Evolutionary conservation across 2,113 vertebrate genomes (phyloP).

Genomic region (Sminthopsis crassicaudata): DNA sequence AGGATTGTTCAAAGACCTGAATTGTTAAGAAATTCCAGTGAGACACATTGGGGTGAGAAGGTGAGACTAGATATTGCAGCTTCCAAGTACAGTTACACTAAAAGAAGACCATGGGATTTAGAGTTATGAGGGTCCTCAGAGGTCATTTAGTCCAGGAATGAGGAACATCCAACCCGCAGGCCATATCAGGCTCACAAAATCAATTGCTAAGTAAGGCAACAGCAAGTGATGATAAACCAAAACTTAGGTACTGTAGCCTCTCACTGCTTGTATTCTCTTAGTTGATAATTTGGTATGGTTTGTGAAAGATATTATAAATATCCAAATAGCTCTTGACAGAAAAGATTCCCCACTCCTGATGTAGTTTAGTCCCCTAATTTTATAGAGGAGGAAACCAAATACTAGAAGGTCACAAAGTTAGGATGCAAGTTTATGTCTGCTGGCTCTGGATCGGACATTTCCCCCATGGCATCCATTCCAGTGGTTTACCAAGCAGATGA

Average conservation of each 20-base stretch:
- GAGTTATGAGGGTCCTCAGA: neutral
- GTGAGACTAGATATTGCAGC: neutral
- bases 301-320: too few species aligned
- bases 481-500: neutral
- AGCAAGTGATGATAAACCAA: too few species aligned
- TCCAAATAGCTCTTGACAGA: too few species aligned
- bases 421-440: neutral
- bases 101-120: neutral
- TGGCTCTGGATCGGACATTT: neutral
- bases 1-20: neutral
- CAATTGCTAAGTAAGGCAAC: too few species aligned
- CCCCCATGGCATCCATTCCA: neutral
- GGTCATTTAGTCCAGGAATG: neutral
- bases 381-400: neutral
- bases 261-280: too few species aligned
- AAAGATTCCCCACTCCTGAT: too few species aligned
- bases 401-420: neutral
- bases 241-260: too few species aligned
- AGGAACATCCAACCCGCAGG: too few species aligned
- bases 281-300: too few species aligned
- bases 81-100: neutral
- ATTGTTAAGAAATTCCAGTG: neutral
- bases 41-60: neutral
- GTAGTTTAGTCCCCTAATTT: too few species aligned
- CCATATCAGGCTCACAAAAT: too few species aligned